These are phyloP conservation scores for Pristionchus arcanus DNA, from an alignment of 2,888 invertebrate species.

Conservation along the genomic window DNA sequence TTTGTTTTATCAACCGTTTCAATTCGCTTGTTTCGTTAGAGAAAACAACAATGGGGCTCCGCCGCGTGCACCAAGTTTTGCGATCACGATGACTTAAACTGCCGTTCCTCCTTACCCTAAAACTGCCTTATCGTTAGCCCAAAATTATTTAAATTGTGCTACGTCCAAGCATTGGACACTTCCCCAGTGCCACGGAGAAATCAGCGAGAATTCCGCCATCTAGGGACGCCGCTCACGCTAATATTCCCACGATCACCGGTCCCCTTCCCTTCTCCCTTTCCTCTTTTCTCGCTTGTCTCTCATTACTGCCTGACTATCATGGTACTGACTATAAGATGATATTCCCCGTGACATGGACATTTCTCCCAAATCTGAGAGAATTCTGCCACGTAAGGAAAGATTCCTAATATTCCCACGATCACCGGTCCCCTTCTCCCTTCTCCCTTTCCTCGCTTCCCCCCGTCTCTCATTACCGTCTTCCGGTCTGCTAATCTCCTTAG, in stretches of 20 bases:
- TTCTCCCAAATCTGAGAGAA: neutral
- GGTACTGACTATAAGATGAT: neutral
- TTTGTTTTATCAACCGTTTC: no score
- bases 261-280: neutral
- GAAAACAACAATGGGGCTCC: neutral
- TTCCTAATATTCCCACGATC: conserved; percentile 35
- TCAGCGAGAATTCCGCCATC: neutral
- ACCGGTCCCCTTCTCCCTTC: conserved; percentile 36
- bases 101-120: no score
- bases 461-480: no score
- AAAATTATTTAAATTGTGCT: no score
- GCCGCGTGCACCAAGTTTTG: no score
- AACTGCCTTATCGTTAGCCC: no score
- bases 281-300: conserved; percentile 13
- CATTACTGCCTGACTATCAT: neutral
- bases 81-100: no score
- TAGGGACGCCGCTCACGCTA: neutral
- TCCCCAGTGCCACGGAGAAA: neutral
- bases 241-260: conserved; percentile 47
- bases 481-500: no score
- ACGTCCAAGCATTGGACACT: no score
- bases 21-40: neutral
- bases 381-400: neutral
- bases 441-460: neutral
- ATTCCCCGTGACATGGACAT: neutral